Evolutionary conservation across 92 coral and sea anemone species (phyloP).

Genomic region (Siderastrea radians): DNA sequence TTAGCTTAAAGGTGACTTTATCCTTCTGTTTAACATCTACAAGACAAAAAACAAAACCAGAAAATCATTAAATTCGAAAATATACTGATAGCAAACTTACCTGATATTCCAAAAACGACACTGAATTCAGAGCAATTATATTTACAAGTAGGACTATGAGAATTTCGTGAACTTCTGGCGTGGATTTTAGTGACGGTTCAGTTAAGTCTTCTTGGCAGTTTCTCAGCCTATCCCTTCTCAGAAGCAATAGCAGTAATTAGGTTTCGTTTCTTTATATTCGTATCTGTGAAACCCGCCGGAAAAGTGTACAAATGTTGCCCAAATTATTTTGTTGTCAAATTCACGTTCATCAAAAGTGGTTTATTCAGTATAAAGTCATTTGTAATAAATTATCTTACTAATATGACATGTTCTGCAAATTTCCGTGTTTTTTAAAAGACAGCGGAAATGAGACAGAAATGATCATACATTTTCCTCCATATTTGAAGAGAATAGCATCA

Average conservation of each 20-base stretch:
- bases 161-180: too few relatives aligned
- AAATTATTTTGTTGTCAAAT: background rate
- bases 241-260: background rate
- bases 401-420: background rate
- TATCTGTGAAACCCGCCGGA: conserved; percentile 9
- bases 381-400: background rate
- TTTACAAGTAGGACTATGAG: too few relatives aligned
- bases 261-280: background rate
- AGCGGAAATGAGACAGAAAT: conserved; percentile 10
- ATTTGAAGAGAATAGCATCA: background rate
- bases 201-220: too few relatives aligned
- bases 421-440: conserved; percentile 9
- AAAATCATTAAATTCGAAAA: too few relatives aligned
- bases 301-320: conserved; percentile 12
- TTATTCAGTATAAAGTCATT: background rate
- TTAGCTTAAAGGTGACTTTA: too few relatives aligned
- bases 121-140: too few relatives aligned
- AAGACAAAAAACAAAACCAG: too few relatives aligned
- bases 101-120: too few relatives aligned
- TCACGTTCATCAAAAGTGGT: background rate
- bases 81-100: too few relatives aligned
- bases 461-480: background rate
- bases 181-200: too few relatives aligned
- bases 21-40: too few relatives aligned
- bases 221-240: background rate